A percentile compares a stretch with the other conserved stretches of the same genome.
phyloP scores from a whole-genome alignment of 2,113 vertebrate species.

The Anguilla rostrata region DNA sequence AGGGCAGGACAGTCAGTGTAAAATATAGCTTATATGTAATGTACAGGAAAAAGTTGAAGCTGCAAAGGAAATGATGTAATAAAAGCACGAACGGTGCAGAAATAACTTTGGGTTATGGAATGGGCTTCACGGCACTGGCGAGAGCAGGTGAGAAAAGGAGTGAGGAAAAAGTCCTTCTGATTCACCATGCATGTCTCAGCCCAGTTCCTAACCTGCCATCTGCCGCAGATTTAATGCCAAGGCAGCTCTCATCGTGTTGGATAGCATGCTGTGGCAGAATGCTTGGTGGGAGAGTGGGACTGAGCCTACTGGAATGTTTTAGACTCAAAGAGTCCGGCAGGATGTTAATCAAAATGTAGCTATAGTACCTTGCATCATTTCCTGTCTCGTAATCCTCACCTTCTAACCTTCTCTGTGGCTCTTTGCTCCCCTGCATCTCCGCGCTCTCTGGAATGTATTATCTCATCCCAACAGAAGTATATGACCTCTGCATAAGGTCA shows the following conservation, averaged over 20 bases:
- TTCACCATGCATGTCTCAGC: background rate
- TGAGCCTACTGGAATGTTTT: background rate
- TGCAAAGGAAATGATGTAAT: background rate
- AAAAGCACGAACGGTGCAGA: background rate
- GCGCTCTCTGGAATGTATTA: background rate
- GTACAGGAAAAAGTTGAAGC: background rate
- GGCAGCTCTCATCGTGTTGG: background rate
- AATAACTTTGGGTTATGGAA: background rate
- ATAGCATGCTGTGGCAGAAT: background rate
- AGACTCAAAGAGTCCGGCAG: background rate
- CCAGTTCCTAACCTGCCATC: background rate
- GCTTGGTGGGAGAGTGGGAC: background rate
- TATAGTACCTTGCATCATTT: background rate
- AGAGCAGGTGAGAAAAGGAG: background rate
- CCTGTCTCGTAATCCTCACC: background rate
- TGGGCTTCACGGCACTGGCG: background rate
- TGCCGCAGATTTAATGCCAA: background rate
- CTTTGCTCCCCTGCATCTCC: background rate
- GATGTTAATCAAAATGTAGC: background rate
- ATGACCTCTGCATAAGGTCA: constrained; percentile 8
- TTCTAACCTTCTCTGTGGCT: background rate
- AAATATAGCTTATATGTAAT: background rate
- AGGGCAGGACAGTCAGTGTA: background rate
- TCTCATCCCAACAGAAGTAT: constrained; percentile 3
- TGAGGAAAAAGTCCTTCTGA: background rate